phyloP scores from a whole-genome alignment of 1,140 invertebrate genomes.

The Doryteuthis pealeii region DNA sequence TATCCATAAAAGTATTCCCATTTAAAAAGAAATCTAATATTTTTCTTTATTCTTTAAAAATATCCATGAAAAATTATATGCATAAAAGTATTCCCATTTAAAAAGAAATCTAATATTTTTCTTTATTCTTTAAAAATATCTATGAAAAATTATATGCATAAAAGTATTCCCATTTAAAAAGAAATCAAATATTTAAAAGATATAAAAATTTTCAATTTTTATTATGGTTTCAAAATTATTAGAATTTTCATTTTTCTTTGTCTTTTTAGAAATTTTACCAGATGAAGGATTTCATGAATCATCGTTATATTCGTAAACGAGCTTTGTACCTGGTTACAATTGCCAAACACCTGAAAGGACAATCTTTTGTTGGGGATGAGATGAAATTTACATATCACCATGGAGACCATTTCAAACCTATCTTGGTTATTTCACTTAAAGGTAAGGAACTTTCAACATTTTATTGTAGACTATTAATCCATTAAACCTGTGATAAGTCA shows the following conservation, averaged over 20 bases:
- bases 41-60: too few species aligned
- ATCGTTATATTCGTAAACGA: conserved; percentile 78
- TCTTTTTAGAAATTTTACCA: conserved; percentile 45
- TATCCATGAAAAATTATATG: too few species aligned
- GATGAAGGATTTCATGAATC: conserved; percentile 74
- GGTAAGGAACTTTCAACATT: conserved; percentile 38
- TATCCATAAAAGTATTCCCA: too few species aligned
- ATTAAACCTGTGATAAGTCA: not conserved
- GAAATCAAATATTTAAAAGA: too few species aligned
- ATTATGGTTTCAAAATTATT: too few species aligned
- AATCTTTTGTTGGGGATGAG: conserved; percentile 61
- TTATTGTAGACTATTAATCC: not conserved
- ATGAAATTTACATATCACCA: conserved; percentile 59
- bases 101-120: too few species aligned
- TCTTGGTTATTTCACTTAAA: conserved; percentile 68
- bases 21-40: too few species aligned
- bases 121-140: too few species aligned
- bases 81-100: too few species aligned
- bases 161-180: too few species aligned
- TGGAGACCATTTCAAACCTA: conserved; percentile 70
- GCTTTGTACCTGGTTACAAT: conserved; percentile 77
- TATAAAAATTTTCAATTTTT: too few species aligned
- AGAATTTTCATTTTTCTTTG: conserved; percentile 12
- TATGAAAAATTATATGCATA: too few species aligned
- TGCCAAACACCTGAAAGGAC: conserved; percentile 64